phyloP scores from a whole-genome alignment of 2,888 invertebrate genomes.

The Meganola albula region DNA sequence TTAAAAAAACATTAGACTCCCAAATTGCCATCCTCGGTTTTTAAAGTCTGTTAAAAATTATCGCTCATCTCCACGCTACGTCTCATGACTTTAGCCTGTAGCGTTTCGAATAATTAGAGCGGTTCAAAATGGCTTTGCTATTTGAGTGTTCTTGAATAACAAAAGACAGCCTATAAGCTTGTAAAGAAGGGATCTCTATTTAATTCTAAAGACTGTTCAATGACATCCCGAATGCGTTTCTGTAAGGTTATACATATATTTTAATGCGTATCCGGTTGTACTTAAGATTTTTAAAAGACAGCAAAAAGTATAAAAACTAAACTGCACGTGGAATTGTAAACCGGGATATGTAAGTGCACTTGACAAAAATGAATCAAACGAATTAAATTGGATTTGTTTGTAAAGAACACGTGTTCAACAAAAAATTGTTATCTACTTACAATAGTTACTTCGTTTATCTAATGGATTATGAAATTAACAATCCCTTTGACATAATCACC shows the following conservation, averaged over 20 bases:
- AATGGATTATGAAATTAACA: no score
- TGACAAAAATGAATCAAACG: constrained; percentile 11
- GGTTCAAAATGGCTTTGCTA: constrained; percentile 53
- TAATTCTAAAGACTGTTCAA: constrained; percentile 58
- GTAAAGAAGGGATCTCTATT: constrained; percentile 48
- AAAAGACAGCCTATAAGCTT: constrained; percentile 59
- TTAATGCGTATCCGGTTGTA: constrained; percentile 60
- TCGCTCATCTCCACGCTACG: no score
- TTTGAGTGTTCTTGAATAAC: constrained; percentile 64
- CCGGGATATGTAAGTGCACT: constrained; percentile 20
- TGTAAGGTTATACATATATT: constrained; percentile 50
- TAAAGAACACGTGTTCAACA: constrained; percentile 16
- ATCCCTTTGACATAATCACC: no score
- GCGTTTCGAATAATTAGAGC: constrained; percentile 64
- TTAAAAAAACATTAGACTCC: no score
- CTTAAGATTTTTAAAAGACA: constrained; percentile 40
- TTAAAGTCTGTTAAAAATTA: no score
- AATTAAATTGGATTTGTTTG: constrained; percentile 17
- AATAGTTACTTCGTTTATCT: no score
- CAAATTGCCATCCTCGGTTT: no score
- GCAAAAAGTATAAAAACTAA: constrained; percentile 37
- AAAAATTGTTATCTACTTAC: no score
- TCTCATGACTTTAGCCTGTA: no score
- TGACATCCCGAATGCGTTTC: constrained; percentile 50
- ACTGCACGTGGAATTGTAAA: constrained; percentile 38